Evolutionary conservation across 2,888 invertebrate species (phyloP), one percentile per base, ranked within the genome.

Genomic region (Anaspis maculata): DNA sequence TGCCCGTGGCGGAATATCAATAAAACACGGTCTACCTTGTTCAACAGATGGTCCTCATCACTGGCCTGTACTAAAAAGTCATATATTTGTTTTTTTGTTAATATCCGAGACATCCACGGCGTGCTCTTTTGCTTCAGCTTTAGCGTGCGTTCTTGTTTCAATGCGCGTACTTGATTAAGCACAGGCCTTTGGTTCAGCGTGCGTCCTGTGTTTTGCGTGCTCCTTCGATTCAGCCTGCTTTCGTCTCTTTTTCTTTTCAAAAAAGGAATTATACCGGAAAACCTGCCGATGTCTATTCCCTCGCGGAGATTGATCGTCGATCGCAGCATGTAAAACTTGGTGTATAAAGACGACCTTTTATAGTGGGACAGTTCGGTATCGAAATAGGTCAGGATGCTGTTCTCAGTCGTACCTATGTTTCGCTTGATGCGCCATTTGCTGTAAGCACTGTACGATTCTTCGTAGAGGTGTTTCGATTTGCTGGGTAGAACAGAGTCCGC

Each of bases 311-410:
- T 26, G 13, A 13, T 26, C 12, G 13, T 26, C 12, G 26, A 12
- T 12, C 26, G 12, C 4, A 13, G 13, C 26, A 26, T 26, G 10
- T 11, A 26, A 26, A 12, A 26, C n/a, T 26, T 26, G 13, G 12
- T 26, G 12, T 26, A 26, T 11, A 26, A 13, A 9, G 12, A 12
- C 7, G 26, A 26, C 13, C 12, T 13, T 13, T 26, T 26, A 26
- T 26, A 26, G 9, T 10, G 9, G 12, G 26, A 6, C 9, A 26
- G 13, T 4, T 26, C 26, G 3, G 6, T 26, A 26, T 26, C 13
- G 13, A 26, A 26, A 13, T 26, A 26, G 12, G 26, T 5, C 26
- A 26, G 13, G 10, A 26, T 30, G n/a, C n/a, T n/a, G n/a, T n/a
- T n/a, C n/a, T n/a, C n/a, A n/a, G n/a, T n/a, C n/a, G n/a, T n/a